phyloP scores from a whole-genome alignment of 2,113 vertebrate genomes.

The Cranoglanis bouderius region DNA sequence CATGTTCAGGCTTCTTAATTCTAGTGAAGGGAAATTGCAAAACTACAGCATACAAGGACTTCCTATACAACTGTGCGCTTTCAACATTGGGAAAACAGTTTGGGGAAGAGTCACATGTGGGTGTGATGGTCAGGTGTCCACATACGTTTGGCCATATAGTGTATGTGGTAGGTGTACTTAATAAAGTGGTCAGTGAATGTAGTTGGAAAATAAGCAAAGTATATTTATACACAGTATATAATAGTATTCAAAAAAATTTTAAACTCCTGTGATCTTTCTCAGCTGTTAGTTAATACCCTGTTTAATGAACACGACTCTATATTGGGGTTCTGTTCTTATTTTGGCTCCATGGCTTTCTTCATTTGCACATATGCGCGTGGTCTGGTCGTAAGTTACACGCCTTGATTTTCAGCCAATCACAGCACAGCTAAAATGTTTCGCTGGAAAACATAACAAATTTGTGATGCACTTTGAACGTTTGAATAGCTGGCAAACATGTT shows the following conservation, averaged over 20 bases:
- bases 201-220: background rate
- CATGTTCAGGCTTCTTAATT: background rate
- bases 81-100: background rate
- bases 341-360: background rate
- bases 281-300: background rate
- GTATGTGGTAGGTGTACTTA: background rate
- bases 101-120: background rate
- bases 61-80: background rate
- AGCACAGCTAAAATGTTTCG: background rate
- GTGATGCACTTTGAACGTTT: background rate
- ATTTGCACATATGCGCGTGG: slow-evolving; percentile 49
- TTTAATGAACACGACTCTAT: background rate
- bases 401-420: slow-evolving; percentile 67
- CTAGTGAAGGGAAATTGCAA: background rate
- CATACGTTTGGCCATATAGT: background rate
- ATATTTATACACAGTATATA: background rate
- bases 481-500: too few species aligned
- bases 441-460: background rate
- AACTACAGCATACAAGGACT: background rate
- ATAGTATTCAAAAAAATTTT: background rate
- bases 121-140: background rate
- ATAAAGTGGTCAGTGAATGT: background rate
- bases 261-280: too few species aligned
- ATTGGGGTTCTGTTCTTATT: background rate
- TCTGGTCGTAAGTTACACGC: slow-evolving; percentile 48